These are phyloP conservation scores for Hafferia zeledoni DNA, from an alignment of 2,797 vertebrate genomes.

Conservation along the genomic window DNA sequence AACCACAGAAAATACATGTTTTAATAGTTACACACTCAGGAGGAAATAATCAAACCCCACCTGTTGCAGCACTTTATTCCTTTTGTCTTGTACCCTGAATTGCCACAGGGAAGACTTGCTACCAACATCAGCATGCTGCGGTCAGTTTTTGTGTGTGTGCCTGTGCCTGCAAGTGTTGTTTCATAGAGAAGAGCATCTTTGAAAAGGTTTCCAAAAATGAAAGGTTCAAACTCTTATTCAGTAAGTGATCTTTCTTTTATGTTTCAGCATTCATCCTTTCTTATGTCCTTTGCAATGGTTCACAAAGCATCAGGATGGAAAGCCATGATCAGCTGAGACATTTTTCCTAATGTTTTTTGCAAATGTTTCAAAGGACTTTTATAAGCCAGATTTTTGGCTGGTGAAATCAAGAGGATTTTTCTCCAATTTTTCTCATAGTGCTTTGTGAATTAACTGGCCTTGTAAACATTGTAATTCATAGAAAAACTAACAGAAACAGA, in stretches of 20 bases:
- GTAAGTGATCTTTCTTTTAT: not conserved
- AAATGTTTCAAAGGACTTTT: not conserved
- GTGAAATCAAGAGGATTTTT: not conserved
- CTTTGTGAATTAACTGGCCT: not conserved
- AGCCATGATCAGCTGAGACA: not conserved
- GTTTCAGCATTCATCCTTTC: not conserved
- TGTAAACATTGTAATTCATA: not conserved
- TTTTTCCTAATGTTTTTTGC: not conserved
- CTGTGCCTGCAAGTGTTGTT: fast-evolving
- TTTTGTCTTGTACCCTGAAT: not conserved
- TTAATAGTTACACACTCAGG: not conserved
- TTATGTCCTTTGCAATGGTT: not conserved
- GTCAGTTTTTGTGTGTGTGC: not conserved
- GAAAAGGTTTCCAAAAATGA: not conserved
- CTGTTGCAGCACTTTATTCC: not conserved
- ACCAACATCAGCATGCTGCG: not conserved
- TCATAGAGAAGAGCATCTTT: not conserved
- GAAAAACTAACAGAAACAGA: not conserved
- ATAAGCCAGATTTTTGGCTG: not conserved
- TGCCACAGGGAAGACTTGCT: not conserved
- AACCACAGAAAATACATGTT: not conserved
- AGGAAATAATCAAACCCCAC: not conserved
- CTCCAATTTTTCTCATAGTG: not conserved
- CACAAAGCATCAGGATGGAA: not conserved
- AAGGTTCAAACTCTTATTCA: not conserved